These are phyloP conservation scores for Zoanthus gigantus DNA, from an alignment of 92 coral and sea anemone genomes.

Conservation along the genomic window DNA sequence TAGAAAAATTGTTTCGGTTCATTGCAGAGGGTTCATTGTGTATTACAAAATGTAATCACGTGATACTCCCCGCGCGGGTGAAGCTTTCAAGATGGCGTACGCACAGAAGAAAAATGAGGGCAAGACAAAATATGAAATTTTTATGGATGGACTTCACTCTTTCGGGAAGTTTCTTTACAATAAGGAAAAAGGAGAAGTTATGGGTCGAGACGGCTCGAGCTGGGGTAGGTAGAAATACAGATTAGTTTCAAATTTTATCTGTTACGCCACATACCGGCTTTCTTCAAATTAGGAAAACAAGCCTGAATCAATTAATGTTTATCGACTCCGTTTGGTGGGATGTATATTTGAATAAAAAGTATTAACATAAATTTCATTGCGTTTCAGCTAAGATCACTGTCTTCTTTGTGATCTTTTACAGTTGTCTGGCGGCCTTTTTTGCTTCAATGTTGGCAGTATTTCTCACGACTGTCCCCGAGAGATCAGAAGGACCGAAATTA, in stretches of 20 bases:
- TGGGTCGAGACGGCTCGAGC: constrained; percentile 93
- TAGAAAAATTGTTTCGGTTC: neutral
- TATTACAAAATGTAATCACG: constrained; percentile 65
- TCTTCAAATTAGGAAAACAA: constrained; percentile 9
- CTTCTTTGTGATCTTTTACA: constrained; percentile 89
- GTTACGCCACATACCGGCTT: constrained; percentile 22
- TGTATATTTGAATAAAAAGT: neutral
- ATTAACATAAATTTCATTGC: neutral
- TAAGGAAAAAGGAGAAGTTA: constrained; percentile 78
- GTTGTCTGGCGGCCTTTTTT: constrained; percentile 92
- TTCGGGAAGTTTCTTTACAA: constrained; percentile 84
- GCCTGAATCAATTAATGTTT: constrained; percentile 13
- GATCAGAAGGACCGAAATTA: constrained; percentile 85
- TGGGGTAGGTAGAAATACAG: constrained; percentile 81
- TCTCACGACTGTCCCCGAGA: constrained; percentile 86
- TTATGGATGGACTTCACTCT: constrained; percentile 51
- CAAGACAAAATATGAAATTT: constrained; percentile 71
- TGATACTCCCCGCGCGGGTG: constrained; percentile 65
- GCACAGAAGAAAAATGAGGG: constrained; percentile 85
- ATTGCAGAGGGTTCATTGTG: neutral
- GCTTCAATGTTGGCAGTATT: constrained; percentile 94
- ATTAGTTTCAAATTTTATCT: constrained; percentile 2
- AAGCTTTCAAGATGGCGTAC: constrained; percentile 97
- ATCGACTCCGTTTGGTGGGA: neutral
- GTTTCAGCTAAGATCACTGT: constrained; percentile 88